phyloP scores from a whole-genome alignment of 1,140 invertebrate species.

The Sitodiplosis mosellana region DNA sequence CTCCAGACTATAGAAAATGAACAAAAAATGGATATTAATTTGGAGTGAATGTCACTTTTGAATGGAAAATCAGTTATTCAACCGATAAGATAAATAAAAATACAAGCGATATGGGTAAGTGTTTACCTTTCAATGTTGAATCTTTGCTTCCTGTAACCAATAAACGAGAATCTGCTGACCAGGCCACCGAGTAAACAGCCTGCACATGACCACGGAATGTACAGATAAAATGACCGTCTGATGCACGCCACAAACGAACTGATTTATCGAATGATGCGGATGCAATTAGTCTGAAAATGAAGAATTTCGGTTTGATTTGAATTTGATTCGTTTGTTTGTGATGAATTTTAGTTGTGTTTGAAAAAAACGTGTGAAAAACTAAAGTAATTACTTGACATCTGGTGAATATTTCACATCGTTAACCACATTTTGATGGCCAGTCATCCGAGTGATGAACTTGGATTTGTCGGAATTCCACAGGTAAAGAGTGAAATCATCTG shows the following conservation, averaged over 20 bases:
- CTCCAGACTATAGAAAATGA: slow-evolving; percentile 53
- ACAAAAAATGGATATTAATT: not conserved
- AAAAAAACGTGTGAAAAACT: too few relatives aligned
- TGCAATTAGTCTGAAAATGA: slow-evolving; percentile 56
- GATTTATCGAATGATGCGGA: slow-evolving; percentile 99
- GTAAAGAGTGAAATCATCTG: slow-evolving; percentile 95
- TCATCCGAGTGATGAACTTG: slow-evolving; percentile 80
- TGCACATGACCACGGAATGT: slow-evolving; percentile 92
- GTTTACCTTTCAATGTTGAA: slow-evolving; percentile 83
- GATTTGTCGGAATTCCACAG: slow-evolving; percentile 89
- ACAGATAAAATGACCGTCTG: slow-evolving; percentile 73
- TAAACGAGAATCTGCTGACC: slow-evolving; percentile 92
- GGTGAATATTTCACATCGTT: slow-evolving; percentile 98
- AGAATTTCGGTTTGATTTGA: not conserved
- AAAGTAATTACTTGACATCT: slow-evolving; percentile 50
- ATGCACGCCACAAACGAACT: slow-evolving; percentile 88
- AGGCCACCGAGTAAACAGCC: slow-evolving; percentile 89
- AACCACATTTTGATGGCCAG: slow-evolving; percentile 91
- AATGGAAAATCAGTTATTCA: too few relatives aligned
- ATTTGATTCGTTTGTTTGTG: not conserved
- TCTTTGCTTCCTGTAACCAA: slow-evolving; percentile 92
- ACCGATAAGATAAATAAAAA: too few relatives aligned
- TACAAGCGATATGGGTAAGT: too few relatives aligned
- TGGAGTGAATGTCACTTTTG: too few relatives aligned
- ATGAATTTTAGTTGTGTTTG: not conserved